These are phyloP conservation scores for Syngnathus scovelli DNA, from an alignment of 2,113 vertebrate genomes.

Conservation along the genomic window DNA sequence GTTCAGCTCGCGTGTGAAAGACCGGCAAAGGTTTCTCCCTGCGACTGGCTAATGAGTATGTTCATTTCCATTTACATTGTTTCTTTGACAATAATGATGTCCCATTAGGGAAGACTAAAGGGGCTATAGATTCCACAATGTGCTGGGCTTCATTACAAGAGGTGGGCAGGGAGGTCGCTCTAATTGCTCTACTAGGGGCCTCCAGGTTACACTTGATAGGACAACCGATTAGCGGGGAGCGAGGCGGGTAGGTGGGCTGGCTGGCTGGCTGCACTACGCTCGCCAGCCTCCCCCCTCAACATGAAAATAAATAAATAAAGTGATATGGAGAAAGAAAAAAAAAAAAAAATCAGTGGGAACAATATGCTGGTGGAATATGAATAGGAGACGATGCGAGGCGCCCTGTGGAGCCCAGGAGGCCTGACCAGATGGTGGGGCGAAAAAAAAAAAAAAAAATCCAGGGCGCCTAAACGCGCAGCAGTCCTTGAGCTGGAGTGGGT, in stretches of 20 bases:
- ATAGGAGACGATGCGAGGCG: slow-evolving; percentile 82
- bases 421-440: slow-evolving; percentile 94
- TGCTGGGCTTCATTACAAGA: slow-evolving; percentile 99
- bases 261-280: slow-evolving; percentile 35
- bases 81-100: slow-evolving; percentile 99
- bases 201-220: slow-evolving; percentile 99
- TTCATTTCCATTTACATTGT: slow-evolving; percentile 99
- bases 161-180: slow-evolving; percentile 95
- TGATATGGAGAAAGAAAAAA: slow-evolving; percentile 33
- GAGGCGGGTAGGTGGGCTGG: not conserved
- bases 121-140: slow-evolving; percentile 98
- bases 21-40: slow-evolving; percentile 86
- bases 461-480: slow-evolving; percentile 74
- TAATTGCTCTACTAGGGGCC: slow-evolving; percentile 99
- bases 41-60: slow-evolving; percentile 99
- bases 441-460: slow-evolving; percentile 73
- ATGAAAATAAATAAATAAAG: slow-evolving; percentile 80
- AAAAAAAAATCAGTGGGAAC: slow-evolving; percentile 87
- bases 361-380: slow-evolving; percentile 97
- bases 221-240: slow-evolving; percentile 80
- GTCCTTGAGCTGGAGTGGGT: slow-evolving; percentile 49
- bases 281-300: slow-evolving; percentile 77
- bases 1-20: slow-evolving; percentile 42
- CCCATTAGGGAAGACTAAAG: slow-evolving; percentile 99
- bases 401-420: slow-evolving; percentile 76